phyloP scores from a whole-genome alignment of 2,797 vertebrate species.

The Brachymystax lenok region DNA sequence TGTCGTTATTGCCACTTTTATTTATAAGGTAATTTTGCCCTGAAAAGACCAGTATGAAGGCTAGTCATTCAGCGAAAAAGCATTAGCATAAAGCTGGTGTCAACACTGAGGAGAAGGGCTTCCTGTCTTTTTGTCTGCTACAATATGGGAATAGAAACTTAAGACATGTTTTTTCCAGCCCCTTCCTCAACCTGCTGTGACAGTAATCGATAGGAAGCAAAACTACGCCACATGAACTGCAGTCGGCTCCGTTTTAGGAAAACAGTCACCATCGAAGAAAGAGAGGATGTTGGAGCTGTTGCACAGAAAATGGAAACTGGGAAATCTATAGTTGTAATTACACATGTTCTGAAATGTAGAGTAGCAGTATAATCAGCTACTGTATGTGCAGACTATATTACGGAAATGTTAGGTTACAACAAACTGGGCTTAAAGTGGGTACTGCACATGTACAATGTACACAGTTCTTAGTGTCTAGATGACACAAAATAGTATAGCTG shows the following conservation, averaged over 20 bases:
- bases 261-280: slow-evolving; percentile 12
- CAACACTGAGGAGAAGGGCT: slow-evolving; percentile 83
- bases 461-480: not conserved
- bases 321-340: not conserved
- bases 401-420: not conserved
- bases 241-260: slow-evolving; percentile 20
- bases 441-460: not conserved
- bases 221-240: slow-evolving; percentile 25
- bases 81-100: slow-evolving; percentile 88
- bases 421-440: not conserved
- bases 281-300: not conserved
- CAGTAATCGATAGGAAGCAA: slow-evolving; percentile 78
- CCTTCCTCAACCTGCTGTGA: slow-evolving; percentile 85
- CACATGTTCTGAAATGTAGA: not conserved
- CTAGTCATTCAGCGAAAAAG: slow-evolving; percentile 80
- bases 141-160: slow-evolving; percentile 86
- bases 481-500: not conserved
- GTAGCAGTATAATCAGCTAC: not conserved
- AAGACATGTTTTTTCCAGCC: slow-evolving; percentile 81
- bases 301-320: not conserved
- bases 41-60: slow-evolving; percentile 76
- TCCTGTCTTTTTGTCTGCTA: slow-evolving; percentile 84
- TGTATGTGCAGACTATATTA: not conserved
- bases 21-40: slow-evolving; percentile 84
- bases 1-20: slow-evolving; percentile 83